phyloP scores from a whole-genome alignment of 2,113 vertebrate species.

The Limanda limanda region DNA sequence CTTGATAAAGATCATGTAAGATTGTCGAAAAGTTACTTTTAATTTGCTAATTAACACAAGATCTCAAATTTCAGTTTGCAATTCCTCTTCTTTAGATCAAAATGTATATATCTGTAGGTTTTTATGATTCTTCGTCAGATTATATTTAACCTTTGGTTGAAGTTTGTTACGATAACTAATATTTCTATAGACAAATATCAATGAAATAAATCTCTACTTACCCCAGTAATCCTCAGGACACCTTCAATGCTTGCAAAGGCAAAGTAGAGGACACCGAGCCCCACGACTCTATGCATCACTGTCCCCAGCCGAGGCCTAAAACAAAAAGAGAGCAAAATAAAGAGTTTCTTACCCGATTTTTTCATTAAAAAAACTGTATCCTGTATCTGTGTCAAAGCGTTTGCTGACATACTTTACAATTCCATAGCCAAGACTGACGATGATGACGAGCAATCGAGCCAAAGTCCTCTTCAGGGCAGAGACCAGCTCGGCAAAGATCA shows the following conservation, averaged over 20 bases:
- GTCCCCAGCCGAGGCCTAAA: conserved; percentile 87
- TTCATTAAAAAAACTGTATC: background rate
- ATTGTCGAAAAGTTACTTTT: too few relatives aligned
- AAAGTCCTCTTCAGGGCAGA: conserved; percentile 90
- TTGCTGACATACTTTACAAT: conserved; percentile 88
- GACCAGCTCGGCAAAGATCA: conserved; percentile 89
- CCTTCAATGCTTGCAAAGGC: conserved; percentile 87
- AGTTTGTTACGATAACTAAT: too few relatives aligned
- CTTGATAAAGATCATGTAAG: background rate
- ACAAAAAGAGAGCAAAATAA: background rate
- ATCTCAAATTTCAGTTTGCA: too few relatives aligned
- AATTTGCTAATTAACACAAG: background rate
- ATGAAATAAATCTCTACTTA: conserved; percentile 68
- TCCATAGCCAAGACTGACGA: conserved; percentile 91
- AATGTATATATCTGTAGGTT: background rate
- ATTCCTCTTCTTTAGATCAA: too few relatives aligned
- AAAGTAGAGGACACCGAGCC: conserved; percentile 88
- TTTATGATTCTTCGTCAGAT: too few relatives aligned
- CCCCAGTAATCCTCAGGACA: conserved; percentile 88
- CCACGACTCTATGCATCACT: conserved; percentile 90
- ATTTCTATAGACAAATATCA: background rate
- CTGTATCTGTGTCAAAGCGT: background rate
- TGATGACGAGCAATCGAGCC: conserved; percentile 90
- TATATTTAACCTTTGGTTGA: too few relatives aligned
- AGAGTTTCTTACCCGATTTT: background rate